Conservation (phyloP, 2,113 vertebrate genomes). For the Myotis yumanensis region DNA sequence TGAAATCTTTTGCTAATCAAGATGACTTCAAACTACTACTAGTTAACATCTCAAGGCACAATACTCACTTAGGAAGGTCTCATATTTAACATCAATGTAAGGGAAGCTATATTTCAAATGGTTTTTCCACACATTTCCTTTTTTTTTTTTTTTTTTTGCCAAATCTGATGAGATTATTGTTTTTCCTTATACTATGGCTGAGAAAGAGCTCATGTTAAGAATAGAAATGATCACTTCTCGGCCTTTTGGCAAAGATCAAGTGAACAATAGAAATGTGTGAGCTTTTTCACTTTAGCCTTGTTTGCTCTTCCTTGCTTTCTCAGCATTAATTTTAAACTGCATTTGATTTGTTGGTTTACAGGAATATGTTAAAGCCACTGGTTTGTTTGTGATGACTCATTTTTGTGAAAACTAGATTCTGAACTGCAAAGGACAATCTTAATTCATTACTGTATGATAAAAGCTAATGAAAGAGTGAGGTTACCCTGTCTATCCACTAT, state of each 20-base stretch:
- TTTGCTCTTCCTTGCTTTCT: not conserved
- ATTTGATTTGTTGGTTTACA: not conserved
- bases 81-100: not conserved
- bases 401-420: not conserved
- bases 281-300: not conserved
- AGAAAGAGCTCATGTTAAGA: not conserved
- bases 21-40: not conserved
- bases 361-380: not conserved
- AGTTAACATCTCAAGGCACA: not conserved
- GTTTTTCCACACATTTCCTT: not conserved
- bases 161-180: not conserved
- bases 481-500: not conserved
- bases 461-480: not conserved
- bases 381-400: not conserved
- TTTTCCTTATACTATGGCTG: not conserved
- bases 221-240: not conserved
- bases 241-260: not conserved
- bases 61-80: not conserved
- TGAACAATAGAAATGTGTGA: not conserved
- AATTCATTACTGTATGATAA: not conserved
- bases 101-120: not conserved
- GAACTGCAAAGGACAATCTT: not conserved
- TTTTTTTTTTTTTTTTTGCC: not conserved
- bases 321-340: not conserved
- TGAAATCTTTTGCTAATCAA: conserved; percentile 50